phyloP scores from a whole-genome alignment of 2,888 invertebrate species.

The Melinaea marsaeus region DNA sequence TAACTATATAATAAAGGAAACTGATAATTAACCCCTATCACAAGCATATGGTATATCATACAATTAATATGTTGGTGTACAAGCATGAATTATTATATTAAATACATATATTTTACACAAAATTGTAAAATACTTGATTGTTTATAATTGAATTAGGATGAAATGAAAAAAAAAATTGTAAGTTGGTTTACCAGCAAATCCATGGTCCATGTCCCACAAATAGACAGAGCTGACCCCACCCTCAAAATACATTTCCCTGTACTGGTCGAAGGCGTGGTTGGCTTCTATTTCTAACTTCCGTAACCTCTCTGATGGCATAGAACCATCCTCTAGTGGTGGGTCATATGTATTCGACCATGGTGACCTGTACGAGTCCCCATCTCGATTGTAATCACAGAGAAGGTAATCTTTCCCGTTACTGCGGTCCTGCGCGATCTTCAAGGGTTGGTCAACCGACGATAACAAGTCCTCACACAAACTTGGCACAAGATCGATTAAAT shows the following conservation, averaged over 20 bases:
- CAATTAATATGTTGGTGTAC: too few relatives aligned
- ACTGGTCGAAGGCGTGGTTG: conserved; percentile 98
- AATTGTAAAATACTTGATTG: too few relatives aligned
- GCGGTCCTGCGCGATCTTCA: conserved; percentile 97
- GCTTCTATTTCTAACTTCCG: conserved; percentile 98
- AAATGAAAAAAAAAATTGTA: too few relatives aligned
- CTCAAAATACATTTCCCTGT: conserved; percentile 99
- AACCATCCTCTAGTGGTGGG: conserved; percentile 98
- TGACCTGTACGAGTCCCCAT: conserved; percentile 98
- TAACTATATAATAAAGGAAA: too few relatives aligned
- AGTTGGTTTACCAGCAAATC: conserved; percentile 87
- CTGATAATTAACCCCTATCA: too few relatives aligned
- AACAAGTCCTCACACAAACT: conserved; percentile 97
- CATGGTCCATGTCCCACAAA: conserved; percentile 99
- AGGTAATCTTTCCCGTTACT: conserved; percentile 97
- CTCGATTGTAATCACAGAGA: conserved; percentile 99
- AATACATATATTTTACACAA: too few relatives aligned
- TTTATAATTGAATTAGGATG: too few relatives aligned
- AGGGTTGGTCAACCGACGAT: conserved; percentile 98
- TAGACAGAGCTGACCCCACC: conserved; percentile 99
- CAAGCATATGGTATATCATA: too few relatives aligned
- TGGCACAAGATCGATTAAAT: conserved; percentile 97
- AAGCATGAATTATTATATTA: too few relatives aligned
- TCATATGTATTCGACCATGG: conserved; percentile 99
- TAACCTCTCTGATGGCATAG: conserved; percentile 97